A percentile compares a stretch with the other conserved stretches of the same genome.
Conservation (phyloP, 2,888 invertebrate species). For the Himalopsyche tibetana region DNA sequence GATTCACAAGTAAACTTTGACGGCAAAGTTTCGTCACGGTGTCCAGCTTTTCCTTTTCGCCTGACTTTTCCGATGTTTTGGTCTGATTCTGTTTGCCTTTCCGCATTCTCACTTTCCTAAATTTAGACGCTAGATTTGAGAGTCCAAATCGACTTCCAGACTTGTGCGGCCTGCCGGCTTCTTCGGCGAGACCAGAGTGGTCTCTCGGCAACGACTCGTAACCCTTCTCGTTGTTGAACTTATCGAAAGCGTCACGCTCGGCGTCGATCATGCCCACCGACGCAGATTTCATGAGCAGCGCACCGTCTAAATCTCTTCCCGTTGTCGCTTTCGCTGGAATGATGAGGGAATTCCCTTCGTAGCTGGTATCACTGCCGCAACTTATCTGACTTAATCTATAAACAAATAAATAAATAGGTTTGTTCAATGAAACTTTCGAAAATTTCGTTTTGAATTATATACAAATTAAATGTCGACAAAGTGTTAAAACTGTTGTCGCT, state of each 20-base stretch:
- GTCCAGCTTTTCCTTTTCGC: slow-evolving; percentile 72
- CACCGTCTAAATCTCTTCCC: slow-evolving; percentile 69
- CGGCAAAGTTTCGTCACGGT: slow-evolving; percentile 84
- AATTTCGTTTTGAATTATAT: too few relatives aligned
- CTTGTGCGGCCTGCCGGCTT: slow-evolving; percentile 58
- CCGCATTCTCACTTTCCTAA: slow-evolving; percentile 77
- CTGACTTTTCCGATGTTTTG: slow-evolving; percentile 67
- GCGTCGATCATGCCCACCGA: slow-evolving; percentile 88
- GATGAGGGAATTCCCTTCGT: slow-evolving; percentile 68
- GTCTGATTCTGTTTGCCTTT: slow-evolving; percentile 68
- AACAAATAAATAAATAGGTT: slow-evolving; percentile 48
- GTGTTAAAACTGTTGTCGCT: too few relatives aligned
- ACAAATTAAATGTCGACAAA: too few relatives aligned
- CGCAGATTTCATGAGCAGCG: slow-evolving; percentile 81
- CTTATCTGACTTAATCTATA: slow-evolving; percentile 79
- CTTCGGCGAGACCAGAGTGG: slow-evolving; percentile 48
- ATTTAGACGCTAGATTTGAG: slow-evolving; percentile 78
- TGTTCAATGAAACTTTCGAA: too few relatives aligned
- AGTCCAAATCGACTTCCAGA: slow-evolving; percentile 72
- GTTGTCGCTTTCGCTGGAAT: slow-evolving; percentile 68
- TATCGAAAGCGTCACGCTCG: slow-evolving; percentile 79
- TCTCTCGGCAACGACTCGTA: slow-evolving; percentile 76
- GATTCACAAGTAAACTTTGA: slow-evolving; percentile 83
- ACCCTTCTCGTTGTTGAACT: slow-evolving; percentile 75
- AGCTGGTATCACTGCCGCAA: slow-evolving; percentile 79